Conservation (phyloP, 2,797 vertebrate species). For the Caiman crocodilus region DNA sequence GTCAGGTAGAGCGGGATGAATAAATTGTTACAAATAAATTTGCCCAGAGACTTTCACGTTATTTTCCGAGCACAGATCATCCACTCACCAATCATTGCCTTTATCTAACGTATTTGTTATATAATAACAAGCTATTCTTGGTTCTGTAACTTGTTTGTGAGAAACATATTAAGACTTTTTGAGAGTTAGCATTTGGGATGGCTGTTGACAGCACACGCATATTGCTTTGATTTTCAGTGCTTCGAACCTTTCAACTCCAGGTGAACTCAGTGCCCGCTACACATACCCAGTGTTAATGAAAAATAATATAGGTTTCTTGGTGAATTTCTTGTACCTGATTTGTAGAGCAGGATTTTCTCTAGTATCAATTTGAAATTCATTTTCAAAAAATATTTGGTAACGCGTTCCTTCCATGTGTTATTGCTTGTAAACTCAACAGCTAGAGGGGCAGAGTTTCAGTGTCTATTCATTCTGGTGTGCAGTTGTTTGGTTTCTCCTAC, state of each 20-base stretch:
- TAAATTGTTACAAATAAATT: constrained; percentile 74
- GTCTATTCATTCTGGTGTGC: too few species aligned
- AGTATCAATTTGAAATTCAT: constrained; percentile 14
- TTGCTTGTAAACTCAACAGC: background rate
- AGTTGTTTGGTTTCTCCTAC: too few species aligned
- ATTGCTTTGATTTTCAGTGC: background rate
- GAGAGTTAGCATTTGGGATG: background rate
- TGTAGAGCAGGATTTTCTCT: background rate
- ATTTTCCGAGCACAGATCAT: constrained; percentile 51
- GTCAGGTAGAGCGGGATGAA: constrained; percentile 71
- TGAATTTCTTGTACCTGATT: background rate
- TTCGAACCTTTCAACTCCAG: constrained; percentile 27
- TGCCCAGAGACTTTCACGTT: constrained; percentile 63
- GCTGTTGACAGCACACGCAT: background rate
- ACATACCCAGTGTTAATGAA: background rate
- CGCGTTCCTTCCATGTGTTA: background rate
- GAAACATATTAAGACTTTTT: background rate
- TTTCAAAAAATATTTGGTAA: background rate
- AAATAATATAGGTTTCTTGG: background rate
- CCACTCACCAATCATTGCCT: accelerated
- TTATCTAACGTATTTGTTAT: constrained; percentile 37
- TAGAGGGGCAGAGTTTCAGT: background rate
- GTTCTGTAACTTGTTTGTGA: background rate
- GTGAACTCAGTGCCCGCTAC: background rate
- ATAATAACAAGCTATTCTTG: background rate